Percentiles rank a stretch among this genome's conserved stretches.
phyloP scores from a whole-genome alignment of 2,113 vertebrate species.

The cattle (Bos taurus) region DNA sequence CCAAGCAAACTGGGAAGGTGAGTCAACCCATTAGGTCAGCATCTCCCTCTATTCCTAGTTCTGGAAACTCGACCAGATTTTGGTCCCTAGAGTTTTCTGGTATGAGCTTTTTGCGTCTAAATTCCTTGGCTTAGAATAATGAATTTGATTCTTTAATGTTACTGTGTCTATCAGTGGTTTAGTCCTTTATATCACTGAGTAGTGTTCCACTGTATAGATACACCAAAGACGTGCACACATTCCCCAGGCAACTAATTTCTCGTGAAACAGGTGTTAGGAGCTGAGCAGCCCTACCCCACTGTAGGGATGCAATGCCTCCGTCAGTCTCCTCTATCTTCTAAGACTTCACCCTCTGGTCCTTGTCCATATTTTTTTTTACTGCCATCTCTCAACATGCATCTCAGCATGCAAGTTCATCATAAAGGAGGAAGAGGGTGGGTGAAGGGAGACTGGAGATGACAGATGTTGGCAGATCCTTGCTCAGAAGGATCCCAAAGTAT shows the following conservation, averaged over 20 bases:
- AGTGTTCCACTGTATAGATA: neutral
- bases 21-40: neutral
- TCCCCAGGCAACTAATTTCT: neutral
- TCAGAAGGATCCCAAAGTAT: neutral
- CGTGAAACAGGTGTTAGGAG: neutral
- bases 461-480: neutral
- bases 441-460: neutral
- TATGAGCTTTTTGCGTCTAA: neutral
- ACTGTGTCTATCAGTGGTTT: neutral
- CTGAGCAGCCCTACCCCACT: neutral
- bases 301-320: neutral
- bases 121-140: neutral
- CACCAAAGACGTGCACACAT: neutral
- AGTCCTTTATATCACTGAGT: neutral
- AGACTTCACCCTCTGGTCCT: neutral
- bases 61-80: neutral
- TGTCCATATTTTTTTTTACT: neutral
- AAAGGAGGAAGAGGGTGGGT: neutral
- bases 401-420: neutral
- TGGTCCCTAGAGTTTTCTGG: neutral
- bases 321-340: neutral
- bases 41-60: neutral
- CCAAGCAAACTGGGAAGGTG: neutral
- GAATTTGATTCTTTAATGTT: neutral
- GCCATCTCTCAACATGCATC: neutral